A percentile compares a stretch with the other conserved stretches of the same genome.
Conservation (phyloP, 1,140 invertebrate species). For the Drosophila baimaii region DNA sequence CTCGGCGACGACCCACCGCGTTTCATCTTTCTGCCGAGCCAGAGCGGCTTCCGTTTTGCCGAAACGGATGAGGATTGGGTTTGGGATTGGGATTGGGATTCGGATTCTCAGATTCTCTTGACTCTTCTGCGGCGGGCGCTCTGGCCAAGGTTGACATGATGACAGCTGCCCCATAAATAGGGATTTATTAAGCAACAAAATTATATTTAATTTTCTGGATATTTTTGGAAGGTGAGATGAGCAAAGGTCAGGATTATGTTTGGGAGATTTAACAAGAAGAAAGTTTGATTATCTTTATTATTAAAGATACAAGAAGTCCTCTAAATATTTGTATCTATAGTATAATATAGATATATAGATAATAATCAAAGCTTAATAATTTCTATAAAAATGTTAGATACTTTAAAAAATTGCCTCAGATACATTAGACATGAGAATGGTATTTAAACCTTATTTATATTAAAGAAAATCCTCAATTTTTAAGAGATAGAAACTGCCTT, state of each 20-base stretch:
- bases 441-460: too few species aligned
- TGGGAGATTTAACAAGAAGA: background rate
- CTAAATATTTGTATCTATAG: too few species aligned
- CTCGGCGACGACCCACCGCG: constrained; percentile 8
- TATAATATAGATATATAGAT: too few species aligned
- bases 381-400: too few species aligned
- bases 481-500: too few species aligned
- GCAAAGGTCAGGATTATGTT: background rate
- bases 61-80: constrained; percentile 27
- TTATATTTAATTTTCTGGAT: background rate
- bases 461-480: too few species aligned
- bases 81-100: background rate
- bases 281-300: too few species aligned
- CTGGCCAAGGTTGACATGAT: constrained; percentile 13
- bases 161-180: constrained; percentile 17
- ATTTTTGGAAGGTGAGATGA: background rate
- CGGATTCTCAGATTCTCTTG: too few species aligned
- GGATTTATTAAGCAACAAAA: constrained; percentile 13
- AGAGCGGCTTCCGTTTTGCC: constrained; percentile 35
- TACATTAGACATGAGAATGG: too few species aligned
- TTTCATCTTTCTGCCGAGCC: constrained; percentile 23
- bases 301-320: background rate
- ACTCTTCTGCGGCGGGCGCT: background rate
- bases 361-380: too few species aligned
- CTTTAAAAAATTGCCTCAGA: too few species aligned